Conservation (phyloP, 2,797 vertebrate species). For the Melanotaenia trifasciata region DNA sequence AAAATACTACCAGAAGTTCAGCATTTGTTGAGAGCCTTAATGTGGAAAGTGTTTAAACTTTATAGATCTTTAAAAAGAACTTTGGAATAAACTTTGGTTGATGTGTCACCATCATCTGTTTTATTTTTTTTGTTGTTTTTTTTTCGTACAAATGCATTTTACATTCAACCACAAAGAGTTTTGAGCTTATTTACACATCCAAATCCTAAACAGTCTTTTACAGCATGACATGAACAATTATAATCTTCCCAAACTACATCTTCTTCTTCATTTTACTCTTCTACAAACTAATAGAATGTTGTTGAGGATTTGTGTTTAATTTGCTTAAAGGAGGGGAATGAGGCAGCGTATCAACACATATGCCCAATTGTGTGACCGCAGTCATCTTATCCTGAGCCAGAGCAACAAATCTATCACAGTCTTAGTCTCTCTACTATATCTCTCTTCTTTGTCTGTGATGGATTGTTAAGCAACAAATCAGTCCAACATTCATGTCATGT, state of each 20-base stretch:
- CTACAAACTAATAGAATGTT: conserved; percentile 53
- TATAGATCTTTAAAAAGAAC: conserved; percentile 2
- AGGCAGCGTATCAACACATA: conserved; percentile 16
- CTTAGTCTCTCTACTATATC: not conserved
- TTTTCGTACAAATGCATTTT: not conserved
- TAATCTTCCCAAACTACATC: conserved; percentile 71
- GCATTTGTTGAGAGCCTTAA: not conserved
- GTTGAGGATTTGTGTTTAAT: conserved; percentile 53
- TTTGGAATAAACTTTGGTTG: not conserved
- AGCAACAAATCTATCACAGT: not conserved
- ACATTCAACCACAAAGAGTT: conserved; percentile 15
- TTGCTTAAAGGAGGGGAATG: conserved; percentile 29
- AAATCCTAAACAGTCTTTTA: conserved; percentile 47
- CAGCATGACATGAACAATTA: conserved; percentile 71
- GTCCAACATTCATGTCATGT: conserved; percentile 6
- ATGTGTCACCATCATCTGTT: no score
- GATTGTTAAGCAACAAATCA: conserved; percentile 5
- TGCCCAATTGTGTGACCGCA: conserved; percentile 23
- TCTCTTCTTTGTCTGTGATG: conserved; percentile 5
- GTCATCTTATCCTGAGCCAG: conserved; percentile 25
- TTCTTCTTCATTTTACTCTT: conserved; percentile 50
- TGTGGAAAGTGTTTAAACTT: conserved; percentile 7
- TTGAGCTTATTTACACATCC: conserved; percentile 23
- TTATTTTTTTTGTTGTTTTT: not conserved
- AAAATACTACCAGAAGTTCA: not conserved